Evolutionary conservation across 2,888 invertebrate genomes (phyloP).

Genomic region (Trachelus iudaicus): DNA sequence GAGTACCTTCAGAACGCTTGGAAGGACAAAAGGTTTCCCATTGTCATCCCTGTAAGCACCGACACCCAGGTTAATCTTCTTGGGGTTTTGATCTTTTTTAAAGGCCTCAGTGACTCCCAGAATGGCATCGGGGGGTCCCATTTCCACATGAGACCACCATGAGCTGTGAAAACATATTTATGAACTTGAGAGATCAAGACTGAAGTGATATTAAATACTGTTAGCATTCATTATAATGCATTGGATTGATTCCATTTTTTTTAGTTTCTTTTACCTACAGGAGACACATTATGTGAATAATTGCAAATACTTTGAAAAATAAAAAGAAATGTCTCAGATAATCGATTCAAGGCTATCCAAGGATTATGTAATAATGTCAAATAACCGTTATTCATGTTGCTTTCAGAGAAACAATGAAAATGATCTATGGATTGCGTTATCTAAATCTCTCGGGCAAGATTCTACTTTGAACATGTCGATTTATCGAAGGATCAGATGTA

Average conservation of each 20-base stretch:
- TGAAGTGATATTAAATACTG: not conserved
- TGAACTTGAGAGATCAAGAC: constrained; percentile 1
- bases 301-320: too few relatives aligned
- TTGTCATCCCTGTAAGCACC: constrained; percentile 98
- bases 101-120: constrained; percentile 97
- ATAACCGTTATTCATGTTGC: too few relatives aligned
- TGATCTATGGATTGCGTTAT: too few relatives aligned
- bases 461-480: too few relatives aligned
- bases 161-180: constrained; percentile 69
- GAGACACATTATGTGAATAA: too few relatives aligned
- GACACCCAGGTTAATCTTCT: constrained; percentile 96
- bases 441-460: too few relatives aligned
- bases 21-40: constrained; percentile 95
- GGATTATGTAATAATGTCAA: too few relatives aligned
- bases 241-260: not conserved
- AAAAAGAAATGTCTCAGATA: too few relatives aligned
- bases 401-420: too few relatives aligned
- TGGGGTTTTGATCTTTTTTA: constrained; percentile 88
- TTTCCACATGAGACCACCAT: constrained; percentile 89
- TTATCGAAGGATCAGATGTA: too few relatives aligned
- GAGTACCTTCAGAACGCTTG: constrained; percentile 81
- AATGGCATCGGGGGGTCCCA: constrained; percentile 99
- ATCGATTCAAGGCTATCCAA: too few relatives aligned
- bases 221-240: not conserved
- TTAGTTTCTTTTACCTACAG: too few relatives aligned